Evolutionary conservation across 2,113 vertebrate genomes (phyloP).

Genomic region (Emydocephalus ijimae): DNA sequence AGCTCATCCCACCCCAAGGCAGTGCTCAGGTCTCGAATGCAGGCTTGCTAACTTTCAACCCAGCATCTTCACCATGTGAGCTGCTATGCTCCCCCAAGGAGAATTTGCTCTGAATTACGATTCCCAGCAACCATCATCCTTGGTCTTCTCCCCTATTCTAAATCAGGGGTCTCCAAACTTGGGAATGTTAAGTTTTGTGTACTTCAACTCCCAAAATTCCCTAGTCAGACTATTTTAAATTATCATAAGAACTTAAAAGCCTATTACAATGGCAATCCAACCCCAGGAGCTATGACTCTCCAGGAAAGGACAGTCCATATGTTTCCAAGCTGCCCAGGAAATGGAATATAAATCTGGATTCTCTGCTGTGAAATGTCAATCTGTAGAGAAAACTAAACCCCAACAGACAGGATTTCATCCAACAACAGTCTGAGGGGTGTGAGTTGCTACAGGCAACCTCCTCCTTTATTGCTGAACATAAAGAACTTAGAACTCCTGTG

Average conservation of each 20-base stretch:
- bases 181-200: background rate
- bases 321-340: background rate
- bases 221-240: background rate
- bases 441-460: constrained; percentile 3
- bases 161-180: background rate
- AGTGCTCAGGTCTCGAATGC: background rate
- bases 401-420: background rate
- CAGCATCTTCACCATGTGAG: background rate
- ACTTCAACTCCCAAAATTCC: background rate
- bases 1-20: background rate
- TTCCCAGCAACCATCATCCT: background rate
- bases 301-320: background rate
- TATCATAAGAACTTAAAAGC: background rate
- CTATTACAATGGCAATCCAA: background rate
- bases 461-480: constrained; percentile 20
- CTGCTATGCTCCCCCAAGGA: background rate
- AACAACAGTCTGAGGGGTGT: constrained; percentile 31
- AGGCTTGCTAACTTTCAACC: background rate
- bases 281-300: background rate
- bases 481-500: constrained; percentile 11
- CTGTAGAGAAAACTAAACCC: background rate
- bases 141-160: background rate
- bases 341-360: background rate
- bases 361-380: background rate
- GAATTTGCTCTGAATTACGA: background rate